phyloP scores from a whole-genome alignment of 2,888 invertebrate genomes.

The Pasiphila rectangulata region DNA sequence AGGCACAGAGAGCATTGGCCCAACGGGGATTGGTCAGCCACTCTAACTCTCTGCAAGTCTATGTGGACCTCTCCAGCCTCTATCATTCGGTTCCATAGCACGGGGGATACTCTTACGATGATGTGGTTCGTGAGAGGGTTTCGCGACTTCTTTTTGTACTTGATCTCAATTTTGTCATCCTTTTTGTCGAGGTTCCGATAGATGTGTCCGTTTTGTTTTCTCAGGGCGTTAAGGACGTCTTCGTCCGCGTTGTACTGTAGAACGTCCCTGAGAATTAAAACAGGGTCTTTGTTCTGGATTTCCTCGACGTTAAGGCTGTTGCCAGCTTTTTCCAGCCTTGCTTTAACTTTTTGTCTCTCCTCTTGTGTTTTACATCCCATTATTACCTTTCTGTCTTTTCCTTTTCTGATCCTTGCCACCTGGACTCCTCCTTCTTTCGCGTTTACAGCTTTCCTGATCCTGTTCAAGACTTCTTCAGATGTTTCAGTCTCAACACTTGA shows the following conservation, averaged over 20 bases:
- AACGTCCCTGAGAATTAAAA: not conserved
- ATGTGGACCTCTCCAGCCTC: no score
- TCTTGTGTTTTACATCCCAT: not conserved
- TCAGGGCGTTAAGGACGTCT: not conserved
- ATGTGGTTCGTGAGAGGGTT: not conserved
- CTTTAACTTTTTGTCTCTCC: not conserved
- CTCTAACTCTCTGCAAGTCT: no score
- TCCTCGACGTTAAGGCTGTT: not conserved
- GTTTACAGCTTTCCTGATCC: no score
- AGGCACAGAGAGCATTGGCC: no score
- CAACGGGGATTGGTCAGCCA: no score
- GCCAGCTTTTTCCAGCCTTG: not conserved
- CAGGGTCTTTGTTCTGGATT: not conserved
- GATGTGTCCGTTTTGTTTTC: not conserved
- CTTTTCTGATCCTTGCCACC: no score
- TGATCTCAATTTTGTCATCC: not conserved
- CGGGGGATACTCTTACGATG: not conserved
- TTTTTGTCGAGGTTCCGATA: not conserved
- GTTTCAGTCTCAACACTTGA: no score
- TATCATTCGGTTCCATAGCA: not conserved
- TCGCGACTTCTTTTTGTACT: not conserved
- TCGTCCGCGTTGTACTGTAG: not conserved
- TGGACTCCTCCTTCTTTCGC: no score
- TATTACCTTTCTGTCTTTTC: not conserved
- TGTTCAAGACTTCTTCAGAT: no score